phyloP scores from a whole-genome alignment of 2,888 invertebrate species.

The Meganola albula region DNA sequence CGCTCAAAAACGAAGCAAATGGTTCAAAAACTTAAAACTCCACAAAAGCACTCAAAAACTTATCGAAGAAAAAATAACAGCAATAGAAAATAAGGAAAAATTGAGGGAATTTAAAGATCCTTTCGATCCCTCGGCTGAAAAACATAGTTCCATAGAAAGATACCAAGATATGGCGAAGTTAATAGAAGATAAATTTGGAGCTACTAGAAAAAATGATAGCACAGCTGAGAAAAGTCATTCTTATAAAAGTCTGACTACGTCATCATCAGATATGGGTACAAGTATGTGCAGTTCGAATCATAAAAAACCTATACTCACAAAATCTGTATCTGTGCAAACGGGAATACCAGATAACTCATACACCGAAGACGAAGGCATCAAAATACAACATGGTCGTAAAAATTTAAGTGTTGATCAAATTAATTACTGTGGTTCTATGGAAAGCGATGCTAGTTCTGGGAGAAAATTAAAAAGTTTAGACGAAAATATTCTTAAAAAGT shows the following conservation, averaged over 20 bases:
- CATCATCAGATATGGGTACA: constrained; percentile 74
- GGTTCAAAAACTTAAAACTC: constrained; percentile 80
- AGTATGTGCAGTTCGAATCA: constrained; percentile 70
- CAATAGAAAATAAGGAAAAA: constrained; percentile 58
- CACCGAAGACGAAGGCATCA: constrained; percentile 56
- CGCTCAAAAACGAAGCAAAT: constrained; percentile 78
- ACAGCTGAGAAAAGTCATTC: constrained; percentile 72
- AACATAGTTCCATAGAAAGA: constrained; percentile 83
- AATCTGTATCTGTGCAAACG: constrained; percentile 73
- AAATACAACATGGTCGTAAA: constrained; percentile 69
- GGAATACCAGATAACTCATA: constrained; percentile 67
- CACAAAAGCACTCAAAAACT: constrained; percentile 66
- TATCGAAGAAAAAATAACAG: constrained; percentile 64
- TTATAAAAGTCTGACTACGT: constrained; percentile 71
- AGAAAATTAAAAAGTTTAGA: constrained; percentile 69
- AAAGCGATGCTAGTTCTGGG: constrained; percentile 69
- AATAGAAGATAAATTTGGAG: constrained; percentile 82
- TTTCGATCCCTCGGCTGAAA: constrained; percentile 79
- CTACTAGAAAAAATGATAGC: constrained; percentile 59
- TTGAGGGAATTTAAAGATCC: constrained; percentile 71
- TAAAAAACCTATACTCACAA: constrained; percentile 69
- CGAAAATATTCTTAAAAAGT: constrained; percentile 71
- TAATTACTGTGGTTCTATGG: constrained; percentile 73
- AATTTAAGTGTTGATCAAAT: constrained; percentile 74
- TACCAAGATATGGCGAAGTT: constrained; percentile 85